Base-by-base conservation (phyloP, 2,797 vertebrate genomes). In the Pampus argenteus region DNA sequence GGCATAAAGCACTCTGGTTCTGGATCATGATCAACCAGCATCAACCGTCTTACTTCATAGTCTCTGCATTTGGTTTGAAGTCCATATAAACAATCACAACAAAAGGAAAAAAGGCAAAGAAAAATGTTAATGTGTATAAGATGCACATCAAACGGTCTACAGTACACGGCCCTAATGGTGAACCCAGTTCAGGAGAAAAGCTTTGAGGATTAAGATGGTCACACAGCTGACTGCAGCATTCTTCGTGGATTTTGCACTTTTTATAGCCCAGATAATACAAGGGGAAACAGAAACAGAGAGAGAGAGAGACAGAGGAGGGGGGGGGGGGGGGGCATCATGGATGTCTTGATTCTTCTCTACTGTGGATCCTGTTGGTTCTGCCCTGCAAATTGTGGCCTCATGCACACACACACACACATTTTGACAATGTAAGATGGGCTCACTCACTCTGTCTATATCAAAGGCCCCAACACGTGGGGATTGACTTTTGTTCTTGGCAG, bases 401-500 rank as follows among this genome's bases (percentile, higher is more conserved):
- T 52, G 73, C 47, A 74, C 47, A 65, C 51, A 64, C 31, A 77
- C 22, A 69, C 54, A 66, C 50, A 74, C 60, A 81, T 62, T 81
- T 79, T 80, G 64, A 88, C 76, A 81, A 74, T 11, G 14, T 71
- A 72, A 63, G 3, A 66, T 59, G 49, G 57, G 61, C 71, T 83
- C 52, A 56, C 58, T 66, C 59, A 76, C 59, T 78, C 26, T 51
- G 51, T 45, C 25, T 23, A 62, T 76, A 88, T 91, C 76, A 91
- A 92, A 93, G 77, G 72, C 51, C 72, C 42, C 64, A 50, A 61
- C 63, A 77, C 18, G 29, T 23, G 51, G 77, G 71, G 79, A 83
- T 69, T 81, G 76, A 84, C 82, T 82, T 88, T 88, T 83, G 68
- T 84, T 87, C 76, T 87, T 88, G 80, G 81, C 83, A 85, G 76